Conservation (phyloP, 2,888 invertebrate genomes). For the Tenthredo notha region DNA sequence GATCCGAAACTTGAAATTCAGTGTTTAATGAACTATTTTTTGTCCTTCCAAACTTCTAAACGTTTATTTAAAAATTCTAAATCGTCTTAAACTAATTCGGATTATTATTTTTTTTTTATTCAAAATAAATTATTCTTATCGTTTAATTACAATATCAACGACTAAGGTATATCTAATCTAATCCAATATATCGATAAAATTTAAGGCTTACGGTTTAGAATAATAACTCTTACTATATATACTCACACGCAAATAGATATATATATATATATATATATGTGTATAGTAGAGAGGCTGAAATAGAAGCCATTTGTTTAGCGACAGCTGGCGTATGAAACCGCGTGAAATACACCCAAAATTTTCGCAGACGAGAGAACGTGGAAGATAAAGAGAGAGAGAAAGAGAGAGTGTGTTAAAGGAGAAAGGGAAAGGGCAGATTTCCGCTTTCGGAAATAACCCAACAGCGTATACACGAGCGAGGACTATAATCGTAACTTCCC, state of each 20-base stretch:
- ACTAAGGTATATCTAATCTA: too few relatives aligned
- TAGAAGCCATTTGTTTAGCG: background rate
- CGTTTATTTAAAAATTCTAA: too few relatives aligned
- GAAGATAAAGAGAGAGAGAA: background rate
- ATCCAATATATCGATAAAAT: background rate
- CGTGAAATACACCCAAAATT: constrained; percentile 8
- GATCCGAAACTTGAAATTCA: too few relatives aligned
- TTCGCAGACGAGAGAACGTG: constrained; percentile 28
- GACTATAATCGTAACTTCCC: constrained; percentile 9
- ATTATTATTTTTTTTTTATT: too few relatives aligned
- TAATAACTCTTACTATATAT: background rate
- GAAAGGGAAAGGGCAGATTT: constrained; percentile 1
- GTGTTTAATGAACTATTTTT: too few relatives aligned
- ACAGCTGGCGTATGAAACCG: constrained; percentile 25
- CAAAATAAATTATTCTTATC: too few relatives aligned
- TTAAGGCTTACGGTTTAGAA: background rate
- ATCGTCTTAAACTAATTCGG: too few relatives aligned
- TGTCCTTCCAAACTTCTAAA: too few relatives aligned
- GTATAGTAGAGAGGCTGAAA: constrained; percentile 25
- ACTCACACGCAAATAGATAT: background rate
- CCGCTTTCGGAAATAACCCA: constrained; percentile 26
- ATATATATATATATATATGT: too few relatives aligned
- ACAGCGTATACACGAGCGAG: background rate
- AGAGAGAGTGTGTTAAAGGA: background rate
- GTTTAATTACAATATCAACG: too few relatives aligned